Conservation (phyloP, 2,888 invertebrate genomes). For the Erannis defoliaria region DNA sequence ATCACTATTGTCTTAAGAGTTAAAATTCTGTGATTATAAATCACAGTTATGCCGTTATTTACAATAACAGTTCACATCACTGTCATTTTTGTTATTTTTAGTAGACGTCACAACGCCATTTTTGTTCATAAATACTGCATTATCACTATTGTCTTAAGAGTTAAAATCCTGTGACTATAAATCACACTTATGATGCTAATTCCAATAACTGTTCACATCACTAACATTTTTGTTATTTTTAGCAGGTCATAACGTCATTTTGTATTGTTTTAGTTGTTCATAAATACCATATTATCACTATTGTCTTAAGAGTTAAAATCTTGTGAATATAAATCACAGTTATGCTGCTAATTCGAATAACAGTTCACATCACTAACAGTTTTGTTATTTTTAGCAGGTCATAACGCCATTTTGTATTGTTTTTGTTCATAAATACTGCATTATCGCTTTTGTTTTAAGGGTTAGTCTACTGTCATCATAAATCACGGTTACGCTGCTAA, state of each 20-base stretch:
- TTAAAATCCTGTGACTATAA: neutral
- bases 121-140: constrained; percentile 2
- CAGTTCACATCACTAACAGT: too few species aligned
- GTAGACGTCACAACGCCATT: neutral
- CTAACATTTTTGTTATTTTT: constrained; percentile 9
- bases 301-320: constrained; percentile 11
- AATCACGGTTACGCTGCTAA: too few species aligned
- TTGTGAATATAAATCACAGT: constrained; percentile 27
- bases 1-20: constrained; percentile 18
- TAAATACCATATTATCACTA: constrained; percentile 67
- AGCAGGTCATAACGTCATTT: neutral
- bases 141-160: neutral
- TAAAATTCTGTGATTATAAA: constrained; percentile 18
- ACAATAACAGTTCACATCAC: constrained; percentile 12
- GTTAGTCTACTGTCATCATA: too few species aligned
- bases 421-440: too few species aligned
- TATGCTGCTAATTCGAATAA: too few species aligned
- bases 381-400: neutral
- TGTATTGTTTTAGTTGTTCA: constrained; percentile 63
- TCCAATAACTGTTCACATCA: constrained; percentile 5
- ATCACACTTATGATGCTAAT: constrained; percentile 4
- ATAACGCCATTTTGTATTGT: too few species aligned
- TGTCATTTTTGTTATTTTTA: neutral
- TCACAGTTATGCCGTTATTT: constrained; percentile 18
- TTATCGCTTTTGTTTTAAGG: too few species aligned